Conservation (phyloP, 2,888 invertebrate genomes). For the Himalopsyche japonica region DNA sequence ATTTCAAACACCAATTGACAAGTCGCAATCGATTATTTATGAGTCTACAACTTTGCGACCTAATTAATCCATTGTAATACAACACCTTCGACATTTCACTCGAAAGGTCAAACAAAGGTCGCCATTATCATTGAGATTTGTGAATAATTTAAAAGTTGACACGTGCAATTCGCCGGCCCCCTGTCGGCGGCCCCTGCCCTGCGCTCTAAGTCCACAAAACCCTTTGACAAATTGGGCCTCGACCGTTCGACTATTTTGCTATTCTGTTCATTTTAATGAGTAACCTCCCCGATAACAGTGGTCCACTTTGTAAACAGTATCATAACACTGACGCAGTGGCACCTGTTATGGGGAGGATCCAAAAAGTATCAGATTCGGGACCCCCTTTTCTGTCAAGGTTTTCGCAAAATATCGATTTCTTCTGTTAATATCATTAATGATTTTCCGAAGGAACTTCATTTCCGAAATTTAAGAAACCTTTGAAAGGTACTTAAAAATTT, state of each 20-base stretch:
- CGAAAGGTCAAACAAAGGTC: not conserved
- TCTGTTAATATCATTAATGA: no score
- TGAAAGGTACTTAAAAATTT: no score
- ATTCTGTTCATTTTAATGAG: slow-evolving; percentile 14
- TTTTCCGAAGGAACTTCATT: no score
- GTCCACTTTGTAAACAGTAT: slow-evolving; percentile 21
- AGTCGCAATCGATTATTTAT: no score
- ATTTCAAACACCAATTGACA: no score
- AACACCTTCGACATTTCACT: not conserved
- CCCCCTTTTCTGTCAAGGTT: no score
- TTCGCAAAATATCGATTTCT: no score
- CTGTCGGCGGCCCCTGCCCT: not conserved
- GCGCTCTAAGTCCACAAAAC: not conserved
- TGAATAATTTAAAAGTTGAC: not conserved
- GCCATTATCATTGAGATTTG: not conserved
- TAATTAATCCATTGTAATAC: not conserved
- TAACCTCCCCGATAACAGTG: slow-evolving; percentile 17
- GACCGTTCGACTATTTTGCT: not conserved
- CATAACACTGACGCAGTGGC: not conserved
- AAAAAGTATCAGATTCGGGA: not conserved
- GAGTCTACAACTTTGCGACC: not conserved
- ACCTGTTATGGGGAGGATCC: not conserved
- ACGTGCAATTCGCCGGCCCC: not conserved
- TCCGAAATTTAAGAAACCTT: no score
- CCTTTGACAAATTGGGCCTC: not conserved